Evolutionary conservation across 2,888 invertebrate species (phyloP), one percentile per base, ranked within the genome.

Genomic region (Tanypteryx hageni): DNA sequence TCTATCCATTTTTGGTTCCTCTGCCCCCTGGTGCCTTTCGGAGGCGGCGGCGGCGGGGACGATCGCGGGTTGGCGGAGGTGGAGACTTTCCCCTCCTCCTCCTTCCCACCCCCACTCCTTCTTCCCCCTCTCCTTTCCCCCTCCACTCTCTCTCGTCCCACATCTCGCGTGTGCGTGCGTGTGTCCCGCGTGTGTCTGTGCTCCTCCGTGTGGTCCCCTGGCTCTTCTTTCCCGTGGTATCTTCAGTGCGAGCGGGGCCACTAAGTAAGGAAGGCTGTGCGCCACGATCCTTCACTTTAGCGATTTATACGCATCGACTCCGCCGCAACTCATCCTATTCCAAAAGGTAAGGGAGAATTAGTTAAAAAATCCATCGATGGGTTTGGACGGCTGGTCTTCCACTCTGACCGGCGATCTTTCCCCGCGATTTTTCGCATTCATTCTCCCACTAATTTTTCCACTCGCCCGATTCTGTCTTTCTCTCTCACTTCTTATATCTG

Each of bases 161-260:
- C 16, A 44, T 4, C 56, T 8, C 56, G 44, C 68, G 56, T 68
- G 64, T 56, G 83, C 18, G n/a, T n/a, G n/a, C n/a, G n/a, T n/a
- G n/a, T 56, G 57, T 57, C 22, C 18, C 57, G 85, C 22, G 44
- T n/a, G 59, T 64, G 89, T 14, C 64, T 89, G 89, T 64, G 64
- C 22, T 61, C 11, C 44, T 18, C 18, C 64, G 89, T 89, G 89
- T 64, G 64, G 86, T 59, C 85, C 64, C 31, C 16, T 56, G 64
- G 44, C 89, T 64, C 68, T 89, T 89, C 89, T 68, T 68, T 64
- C 89, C 64, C n/a, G 64, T n/a, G 64, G 61, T 86, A 59, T 44
- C 89, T 89, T 89, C 89, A 89, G 89, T 89, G 89, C 89, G 89
- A 89, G 89, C 89, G 89, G 89, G 68, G 89, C 89, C 76, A 76